These are phyloP conservation scores for Rhinoptilus africanus DNA, from an alignment of 2,113 vertebrate species.

Conservation along the genomic window DNA sequence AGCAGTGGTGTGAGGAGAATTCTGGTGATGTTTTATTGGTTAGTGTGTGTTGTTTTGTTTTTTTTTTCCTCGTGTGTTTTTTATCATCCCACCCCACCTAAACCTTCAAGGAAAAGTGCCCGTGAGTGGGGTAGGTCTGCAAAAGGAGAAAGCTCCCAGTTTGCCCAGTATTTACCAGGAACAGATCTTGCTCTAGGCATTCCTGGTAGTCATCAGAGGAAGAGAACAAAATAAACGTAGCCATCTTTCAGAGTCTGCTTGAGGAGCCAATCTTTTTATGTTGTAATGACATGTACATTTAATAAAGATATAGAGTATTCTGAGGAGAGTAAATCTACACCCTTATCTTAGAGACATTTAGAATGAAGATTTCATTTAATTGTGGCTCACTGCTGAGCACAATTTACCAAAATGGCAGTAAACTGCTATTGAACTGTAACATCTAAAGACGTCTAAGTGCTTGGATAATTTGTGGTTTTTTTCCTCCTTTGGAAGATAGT, in stretches of 20 bases:
- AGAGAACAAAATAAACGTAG: neutral
- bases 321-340: conserved; percentile 37
- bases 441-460: conserved; percentile 61
- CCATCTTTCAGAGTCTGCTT: conserved; percentile 23
- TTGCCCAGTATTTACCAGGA: neutral
- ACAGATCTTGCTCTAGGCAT: neutral
- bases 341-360: conserved; percentile 35
- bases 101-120: neutral
- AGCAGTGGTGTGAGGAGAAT: neutral
- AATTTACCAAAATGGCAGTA: conserved; percentile 68
- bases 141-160: neutral
- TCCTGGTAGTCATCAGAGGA: neutral
- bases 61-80: neutral
- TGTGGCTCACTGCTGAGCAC: conserved; percentile 61
- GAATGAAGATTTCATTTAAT: conserved; percentile 65
- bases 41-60: neutral
- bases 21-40: neutral
- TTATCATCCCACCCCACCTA: accelerated
- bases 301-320: conserved; percentile 47
- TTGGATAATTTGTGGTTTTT: conserved; percentile 52
- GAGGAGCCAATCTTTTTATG: conserved; percentile 7
- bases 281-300: conserved; percentile 52
- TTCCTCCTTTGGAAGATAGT: neutral
- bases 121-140: neutral
- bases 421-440: conserved; percentile 65